Percentiles rank a stretch among this genome's conserved stretches.
Evolutionary conservation across 2,797 vertebrate species (phyloP).

Genomic region (Acanthornis magna): DNA sequence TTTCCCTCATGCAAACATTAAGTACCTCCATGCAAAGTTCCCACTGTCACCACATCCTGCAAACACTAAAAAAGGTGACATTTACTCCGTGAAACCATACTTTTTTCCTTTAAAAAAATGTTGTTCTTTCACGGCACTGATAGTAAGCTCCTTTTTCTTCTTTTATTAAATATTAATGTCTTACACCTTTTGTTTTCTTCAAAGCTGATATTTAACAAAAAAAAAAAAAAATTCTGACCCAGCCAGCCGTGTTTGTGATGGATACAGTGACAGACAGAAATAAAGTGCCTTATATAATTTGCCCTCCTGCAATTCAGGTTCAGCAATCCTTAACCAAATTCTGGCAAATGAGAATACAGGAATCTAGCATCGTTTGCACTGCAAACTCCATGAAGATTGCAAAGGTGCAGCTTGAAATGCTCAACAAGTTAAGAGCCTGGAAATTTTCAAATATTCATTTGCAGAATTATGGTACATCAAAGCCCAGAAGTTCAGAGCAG

Average conservation of each 20-base stretch:
- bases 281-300: not conserved
- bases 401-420: not conserved
- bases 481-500: not conserved
- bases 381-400: not conserved
- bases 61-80: not conserved
- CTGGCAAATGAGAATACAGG: not conserved
- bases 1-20: not conserved
- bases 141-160: not conserved
- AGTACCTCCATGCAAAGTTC: not conserved
- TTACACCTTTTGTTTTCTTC: not conserved
- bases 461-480: not conserved
- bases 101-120: not conserved
- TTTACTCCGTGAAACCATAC: not conserved
- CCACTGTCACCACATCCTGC: not conserved
- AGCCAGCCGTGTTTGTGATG: not conserved
- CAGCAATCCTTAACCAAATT: not conserved
- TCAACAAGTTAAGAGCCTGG: not conserved
- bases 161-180: not conserved
- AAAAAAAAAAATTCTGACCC: not conserved
- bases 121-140: not conserved
- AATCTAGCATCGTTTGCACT: not conserved
- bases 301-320: not conserved
- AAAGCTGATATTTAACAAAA: not conserved
- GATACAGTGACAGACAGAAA: not conserved
- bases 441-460: not conserved